These are phyloP conservation scores for Trachymyrmex cornetzi DNA, from an alignment of 1,140 invertebrate genomes.

Conservation along the genomic window DNA sequence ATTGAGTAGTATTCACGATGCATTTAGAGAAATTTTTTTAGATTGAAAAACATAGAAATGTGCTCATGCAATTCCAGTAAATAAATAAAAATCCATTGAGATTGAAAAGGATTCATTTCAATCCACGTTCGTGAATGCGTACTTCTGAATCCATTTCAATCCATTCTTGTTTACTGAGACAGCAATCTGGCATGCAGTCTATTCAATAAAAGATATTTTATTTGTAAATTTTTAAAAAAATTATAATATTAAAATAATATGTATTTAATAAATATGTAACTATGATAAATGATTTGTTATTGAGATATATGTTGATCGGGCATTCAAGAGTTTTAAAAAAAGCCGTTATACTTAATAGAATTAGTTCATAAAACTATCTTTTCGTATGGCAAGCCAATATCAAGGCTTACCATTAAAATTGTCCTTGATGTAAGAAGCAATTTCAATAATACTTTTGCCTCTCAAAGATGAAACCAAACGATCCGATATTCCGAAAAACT, in stretches of 20 bases:
- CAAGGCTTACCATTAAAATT: conserved; percentile 87
- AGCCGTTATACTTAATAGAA: conserved; percentile 16
- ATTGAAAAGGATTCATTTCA: too few relatives aligned
- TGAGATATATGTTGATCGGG: conserved; percentile 1
- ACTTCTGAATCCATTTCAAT: too few relatives aligned
- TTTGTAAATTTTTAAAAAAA: background rate
- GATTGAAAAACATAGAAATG: too few relatives aligned
- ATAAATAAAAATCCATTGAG: conserved; percentile 1
- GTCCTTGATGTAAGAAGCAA: conserved; percentile 87
- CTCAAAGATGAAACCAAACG: conserved; percentile 86
- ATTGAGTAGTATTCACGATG: too few relatives aligned
- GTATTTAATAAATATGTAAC: background rate
- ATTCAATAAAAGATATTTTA: background rate
- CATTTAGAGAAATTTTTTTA: too few relatives aligned
- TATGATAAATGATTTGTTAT: background rate
- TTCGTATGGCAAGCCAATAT: conserved; percentile 72
- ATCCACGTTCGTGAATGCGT: too few relatives aligned
- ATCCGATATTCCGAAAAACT: conserved; percentile 85
- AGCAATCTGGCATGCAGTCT: conserved; percentile 11
- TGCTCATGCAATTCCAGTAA: background rate
- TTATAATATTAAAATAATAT: background rate
- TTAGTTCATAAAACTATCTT: conserved; percentile 27
- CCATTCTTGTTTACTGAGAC: background rate
- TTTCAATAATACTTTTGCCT: conserved; percentile 86
- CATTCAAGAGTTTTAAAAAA: conserved; percentile 40